Evolutionary conservation across 2,888 invertebrate genomes (phyloP), one percentile per base, ranked within the genome.

Genomic region (Clusia tigrina): DNA sequence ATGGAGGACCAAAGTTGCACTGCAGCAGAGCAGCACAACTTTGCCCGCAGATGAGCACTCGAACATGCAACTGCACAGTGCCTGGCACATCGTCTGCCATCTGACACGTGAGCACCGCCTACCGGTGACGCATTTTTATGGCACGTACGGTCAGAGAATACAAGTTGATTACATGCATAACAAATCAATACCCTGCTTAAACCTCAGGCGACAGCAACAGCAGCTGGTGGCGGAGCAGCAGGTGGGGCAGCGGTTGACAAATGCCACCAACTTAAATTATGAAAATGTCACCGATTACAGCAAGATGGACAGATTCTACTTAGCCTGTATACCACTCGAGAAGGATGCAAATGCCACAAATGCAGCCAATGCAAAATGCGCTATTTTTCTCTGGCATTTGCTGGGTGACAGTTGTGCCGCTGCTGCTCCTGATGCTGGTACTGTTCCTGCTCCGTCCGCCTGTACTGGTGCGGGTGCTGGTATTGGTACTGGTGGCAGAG

Each of bases 301-400:
- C n/a, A 55, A 37, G 42, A 65, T 64, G 69, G 71, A 77, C 46
- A 74, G 74, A 66, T 80, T 81, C 70, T 76, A 78, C 68, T 66
- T 81, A 54, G 77, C 76, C 64, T 74, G 76, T 62, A 66, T 79
- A 61, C 71, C 74, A 62, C 60, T 70, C 54, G 63, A 60, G 12
- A 42, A 60, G 26, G 38, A 54, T 60, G 46, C 48, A 37, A 52
- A 23, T 22, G 38, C 46, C 18, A 23, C 53, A 25, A 37, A 38
- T 3, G 58, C 42, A 42, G n/a, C 42, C 6, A n/a, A 3, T n/a
- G 51, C 42, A 48, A 72, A 71, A 69, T 71, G 73, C 71, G 78
- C 78, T 68, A 72, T 80, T 65, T 81, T 81, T 72, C 70, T 81
- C 51, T 80, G 81, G 80, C 78, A 82, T 67, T 73, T 76, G 38